Conservation (phyloP, 2,888 invertebrate genomes). For the Dryococelus australis region DNA sequence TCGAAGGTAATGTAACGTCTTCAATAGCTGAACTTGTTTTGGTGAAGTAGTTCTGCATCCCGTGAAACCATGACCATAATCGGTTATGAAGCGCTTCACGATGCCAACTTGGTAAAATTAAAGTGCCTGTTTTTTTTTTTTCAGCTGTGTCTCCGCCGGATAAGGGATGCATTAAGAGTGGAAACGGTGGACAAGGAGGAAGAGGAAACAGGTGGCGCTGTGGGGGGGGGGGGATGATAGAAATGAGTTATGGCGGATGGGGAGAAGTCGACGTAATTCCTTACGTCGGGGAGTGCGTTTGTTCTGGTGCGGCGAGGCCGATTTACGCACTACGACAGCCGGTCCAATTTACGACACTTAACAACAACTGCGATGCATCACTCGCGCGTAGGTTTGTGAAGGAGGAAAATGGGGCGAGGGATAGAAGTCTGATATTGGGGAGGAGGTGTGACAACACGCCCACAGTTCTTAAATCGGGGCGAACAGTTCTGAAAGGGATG, state of each 20-base stretch:
- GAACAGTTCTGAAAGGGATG: neutral
- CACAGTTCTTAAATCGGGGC: neutral
- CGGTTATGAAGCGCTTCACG: neutral
- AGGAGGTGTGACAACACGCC: neutral
- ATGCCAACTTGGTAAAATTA: neutral
- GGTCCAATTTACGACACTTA: slow-evolving; percentile 16
- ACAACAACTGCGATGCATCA: slow-evolving; percentile 16
- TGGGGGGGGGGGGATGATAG: neutral
- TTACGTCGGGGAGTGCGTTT: neutral
- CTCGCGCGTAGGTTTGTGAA: neutral
- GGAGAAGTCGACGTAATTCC: slow-evolving; percentile 12
- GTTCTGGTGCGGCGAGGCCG: neutral
- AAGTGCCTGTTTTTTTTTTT: neutral
- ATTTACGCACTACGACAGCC: neutral
- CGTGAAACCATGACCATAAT: no score
- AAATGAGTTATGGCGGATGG: neutral
- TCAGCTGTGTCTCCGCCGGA: neutral
- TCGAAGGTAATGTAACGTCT: no score
- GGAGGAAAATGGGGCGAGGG: neutral
- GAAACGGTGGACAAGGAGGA: no score
- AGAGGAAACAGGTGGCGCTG: neutral
- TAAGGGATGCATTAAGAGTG: neutral
- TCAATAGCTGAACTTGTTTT: no score
- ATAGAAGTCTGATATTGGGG: no score
- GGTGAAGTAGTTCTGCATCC: no score